Base-by-base conservation (phyloP, 1,140 invertebrate genomes). In the Drosophila sulfurigaster region DNA sequence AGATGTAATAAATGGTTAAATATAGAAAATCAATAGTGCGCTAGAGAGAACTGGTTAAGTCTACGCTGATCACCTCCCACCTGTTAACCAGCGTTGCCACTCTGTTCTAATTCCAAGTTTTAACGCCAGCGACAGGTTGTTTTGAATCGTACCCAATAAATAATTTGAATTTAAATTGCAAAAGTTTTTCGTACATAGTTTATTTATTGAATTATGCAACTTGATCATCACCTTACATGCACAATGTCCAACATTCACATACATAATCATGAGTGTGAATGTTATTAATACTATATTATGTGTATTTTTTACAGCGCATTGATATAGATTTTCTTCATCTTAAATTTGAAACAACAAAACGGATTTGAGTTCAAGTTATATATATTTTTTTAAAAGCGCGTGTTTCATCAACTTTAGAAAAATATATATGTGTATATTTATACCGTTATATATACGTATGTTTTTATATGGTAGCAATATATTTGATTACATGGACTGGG, bases 401-500 rank as follows among this genome's bases (percentile, higher is more conserved):
- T 76, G 68, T 63, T 52, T 80, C 57, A 10, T 54, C 81, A 89
- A 73, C 67, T 88, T 89, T 89, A 89, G 86, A 89, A 89, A 89
- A 89, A 89, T 87, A 87, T 86, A 74, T 76, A 64, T 71, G 71
- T 83, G 79, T 88, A 58, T 88, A 13, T 43, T 43, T 43, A 69
- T 81, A 73, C 65, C 54, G 54, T 81, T 83, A 78, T 81, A 89
- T 88, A 81, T 82, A 38, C 45, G 57, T 58, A 58, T 64, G 52
- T 70, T 58, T 49, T 51, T 78, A 69, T 89, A 62, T 88, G 82
- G 72, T 83, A 88, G 83, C 77, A 83, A 81, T 65, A 65, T 83
- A 72, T 75, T 70, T 67, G 81, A 89, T 89, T 89, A 89, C 75
- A 89, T 89, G 85, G 85, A 89, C 85, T 89, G 85, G 85, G 85